A percentile compares a stretch with the other conserved stretches of the same genome.
Conservation (phyloP, 2,113 vertebrate genomes). For the Ascaphus truei region DNA sequence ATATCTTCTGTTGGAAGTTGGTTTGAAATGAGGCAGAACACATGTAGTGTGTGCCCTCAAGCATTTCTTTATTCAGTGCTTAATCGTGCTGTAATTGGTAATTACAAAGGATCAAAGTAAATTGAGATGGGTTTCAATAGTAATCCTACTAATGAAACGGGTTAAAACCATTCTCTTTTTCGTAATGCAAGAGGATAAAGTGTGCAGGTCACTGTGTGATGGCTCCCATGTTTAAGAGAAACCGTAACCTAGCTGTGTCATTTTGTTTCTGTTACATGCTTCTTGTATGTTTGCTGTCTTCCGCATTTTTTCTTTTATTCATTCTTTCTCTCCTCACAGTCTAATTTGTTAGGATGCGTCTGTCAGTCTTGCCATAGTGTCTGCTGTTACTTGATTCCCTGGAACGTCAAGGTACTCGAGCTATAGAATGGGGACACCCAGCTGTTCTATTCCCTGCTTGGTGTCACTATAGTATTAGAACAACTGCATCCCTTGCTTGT, state of each 20-base stretch:
- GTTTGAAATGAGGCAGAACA: no score
- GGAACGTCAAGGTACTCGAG: conserved; percentile 69
- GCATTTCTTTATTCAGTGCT: no score
- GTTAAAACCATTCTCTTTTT: no score
- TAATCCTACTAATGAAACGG: no score
- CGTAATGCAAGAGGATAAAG: no score
- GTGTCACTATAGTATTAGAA: conserved; percentile 40
- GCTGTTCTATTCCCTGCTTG: conserved; percentile 39
- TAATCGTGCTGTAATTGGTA: no score
- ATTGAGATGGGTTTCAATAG: no score
- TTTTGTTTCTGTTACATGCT: neutral
- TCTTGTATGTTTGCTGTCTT: conserved; percentile 40
- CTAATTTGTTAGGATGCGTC: conserved; percentile 67
- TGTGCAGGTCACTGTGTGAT: no score
- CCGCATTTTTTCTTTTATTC: conserved; percentile 38
- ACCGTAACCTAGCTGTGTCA: conserved; percentile 36
- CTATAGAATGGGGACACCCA: conserved; percentile 43
- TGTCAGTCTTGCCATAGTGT: conserved; percentile 72
- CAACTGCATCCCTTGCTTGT: neutral
- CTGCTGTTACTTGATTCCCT: conserved; percentile 73
- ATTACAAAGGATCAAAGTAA: no score
- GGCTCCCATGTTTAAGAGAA: no score
- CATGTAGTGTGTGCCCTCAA: no score
- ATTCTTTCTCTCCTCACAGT: conserved; percentile 57
- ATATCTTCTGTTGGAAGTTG: no score